Conservation (phyloP, 2,113 vertebrate species). For the Dasyprocta punctata region DNA sequence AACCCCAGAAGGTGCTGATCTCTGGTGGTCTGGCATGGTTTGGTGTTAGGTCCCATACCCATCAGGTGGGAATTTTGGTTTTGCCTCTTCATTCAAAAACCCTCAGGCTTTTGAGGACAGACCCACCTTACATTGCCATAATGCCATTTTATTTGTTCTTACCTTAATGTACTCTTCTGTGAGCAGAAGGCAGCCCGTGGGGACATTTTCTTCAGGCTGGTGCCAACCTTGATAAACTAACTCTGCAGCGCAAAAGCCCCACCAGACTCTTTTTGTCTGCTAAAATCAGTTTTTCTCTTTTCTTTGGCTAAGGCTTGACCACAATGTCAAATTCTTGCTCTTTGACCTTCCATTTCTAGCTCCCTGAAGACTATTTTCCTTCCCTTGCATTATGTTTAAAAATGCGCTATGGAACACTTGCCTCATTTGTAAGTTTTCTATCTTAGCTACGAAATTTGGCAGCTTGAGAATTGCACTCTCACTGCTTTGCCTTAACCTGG, state of each 20-base stretch:
- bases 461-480: background rate
- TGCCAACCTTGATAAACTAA: background rate
- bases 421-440: background rate
- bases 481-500: background rate
- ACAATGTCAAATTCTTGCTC: background rate
- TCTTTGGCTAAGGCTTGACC: background rate
- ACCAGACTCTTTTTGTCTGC: background rate
- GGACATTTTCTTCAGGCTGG: background rate
- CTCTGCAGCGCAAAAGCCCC: background rate
- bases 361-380: background rate
- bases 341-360: background rate
- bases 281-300: background rate
- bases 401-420: background rate
- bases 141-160: background rate
- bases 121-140: background rate
- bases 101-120: background rate
- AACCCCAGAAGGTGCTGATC: no score
- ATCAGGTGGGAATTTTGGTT: background rate
- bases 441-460: background rate
- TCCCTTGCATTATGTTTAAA: background rate
- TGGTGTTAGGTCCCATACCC: background rate
- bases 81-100: background rate
- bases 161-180: background rate
- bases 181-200: background rate
- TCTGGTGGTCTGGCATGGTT: background rate